These are phyloP conservation scores for Ranitomeya imitator DNA, from an alignment of 2,113 vertebrate species.

Conservation along the genomic window DNA sequence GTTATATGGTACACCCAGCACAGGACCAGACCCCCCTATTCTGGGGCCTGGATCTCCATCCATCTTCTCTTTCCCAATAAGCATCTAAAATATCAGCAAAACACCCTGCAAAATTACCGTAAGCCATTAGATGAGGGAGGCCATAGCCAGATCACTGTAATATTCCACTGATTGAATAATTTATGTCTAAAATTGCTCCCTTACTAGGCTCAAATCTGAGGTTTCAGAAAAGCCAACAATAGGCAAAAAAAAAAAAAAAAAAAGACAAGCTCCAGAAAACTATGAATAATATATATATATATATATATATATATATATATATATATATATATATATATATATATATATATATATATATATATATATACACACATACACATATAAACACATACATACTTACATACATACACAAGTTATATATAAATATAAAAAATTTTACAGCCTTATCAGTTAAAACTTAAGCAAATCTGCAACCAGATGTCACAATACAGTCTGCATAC, in stretches of 20 bases:
- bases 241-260: background rate
- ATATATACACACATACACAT: no score
- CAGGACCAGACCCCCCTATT: background rate
- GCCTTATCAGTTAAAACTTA: background rate
- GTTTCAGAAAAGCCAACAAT: background rate
- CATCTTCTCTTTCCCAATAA: background rate
- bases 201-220: slow-evolving; percentile 1
- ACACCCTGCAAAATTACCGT: background rate
- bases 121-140: background rate
- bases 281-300: background rate
- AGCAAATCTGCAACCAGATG: background rate
- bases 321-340: background rate
- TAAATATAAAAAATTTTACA: no score
- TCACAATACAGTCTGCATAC: background rate
- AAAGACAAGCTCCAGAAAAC: background rate
- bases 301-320: background rate
- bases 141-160: background rate
- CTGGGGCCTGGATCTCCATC: background rate
- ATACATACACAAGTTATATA: no score
- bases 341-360: no score
- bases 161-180: slow-evolving; percentile 6
- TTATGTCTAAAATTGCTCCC: background rate
- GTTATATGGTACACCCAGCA: background rate
- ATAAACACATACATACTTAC: no score
- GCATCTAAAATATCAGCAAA: background rate